Conservation (phyloP, 1,140 invertebrate species). For the Rhyzopertha dominica region DNA sequence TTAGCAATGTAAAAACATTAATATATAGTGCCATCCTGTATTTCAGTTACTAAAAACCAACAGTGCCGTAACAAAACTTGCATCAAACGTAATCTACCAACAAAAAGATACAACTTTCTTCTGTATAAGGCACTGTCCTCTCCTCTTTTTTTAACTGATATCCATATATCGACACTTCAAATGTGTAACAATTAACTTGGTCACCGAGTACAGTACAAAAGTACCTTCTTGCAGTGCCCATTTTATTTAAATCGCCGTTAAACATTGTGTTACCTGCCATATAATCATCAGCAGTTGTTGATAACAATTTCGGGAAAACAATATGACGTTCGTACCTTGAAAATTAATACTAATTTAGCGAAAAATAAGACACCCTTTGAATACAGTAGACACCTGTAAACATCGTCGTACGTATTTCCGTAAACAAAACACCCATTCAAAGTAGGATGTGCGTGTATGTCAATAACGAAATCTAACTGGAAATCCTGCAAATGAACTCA, state of each 20-base stretch:
- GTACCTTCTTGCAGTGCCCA: slow-evolving; percentile 80
- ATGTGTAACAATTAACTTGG: slow-evolving; percentile 76
- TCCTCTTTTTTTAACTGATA: slow-evolving; percentile 62
- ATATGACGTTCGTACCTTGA: slow-evolving; percentile 77
- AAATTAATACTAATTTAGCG: slow-evolving; percentile 23
- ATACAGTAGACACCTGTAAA: slow-evolving; percentile 61
- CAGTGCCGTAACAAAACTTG: no score
- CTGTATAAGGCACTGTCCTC: slow-evolving; percentile 74
- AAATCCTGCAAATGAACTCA: slow-evolving; percentile 52
- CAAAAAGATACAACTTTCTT: slow-evolving; percentile 88
- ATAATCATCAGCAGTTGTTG: slow-evolving; percentile 80
- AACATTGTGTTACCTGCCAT: slow-evolving; percentile 77
- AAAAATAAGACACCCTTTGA: not conserved
- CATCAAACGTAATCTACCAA: no score
- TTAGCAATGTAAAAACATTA: no score
- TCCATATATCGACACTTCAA: slow-evolving; percentile 83
- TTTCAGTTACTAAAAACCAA: no score
- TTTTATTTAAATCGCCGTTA: slow-evolving; percentile 80
- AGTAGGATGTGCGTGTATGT: slow-evolving; percentile 90
- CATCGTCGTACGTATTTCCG: slow-evolving; percentile 94
- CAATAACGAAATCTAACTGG: slow-evolving; percentile 87
- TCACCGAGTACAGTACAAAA: slow-evolving; percentile 63
- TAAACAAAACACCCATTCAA: slow-evolving; percentile 92
- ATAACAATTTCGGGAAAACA: slow-evolving; percentile 84
- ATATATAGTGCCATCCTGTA: no score